Evolutionary conservation across 2,113 vertebrate genomes (phyloP).

Genomic region (Solea senegalensis): DNA sequence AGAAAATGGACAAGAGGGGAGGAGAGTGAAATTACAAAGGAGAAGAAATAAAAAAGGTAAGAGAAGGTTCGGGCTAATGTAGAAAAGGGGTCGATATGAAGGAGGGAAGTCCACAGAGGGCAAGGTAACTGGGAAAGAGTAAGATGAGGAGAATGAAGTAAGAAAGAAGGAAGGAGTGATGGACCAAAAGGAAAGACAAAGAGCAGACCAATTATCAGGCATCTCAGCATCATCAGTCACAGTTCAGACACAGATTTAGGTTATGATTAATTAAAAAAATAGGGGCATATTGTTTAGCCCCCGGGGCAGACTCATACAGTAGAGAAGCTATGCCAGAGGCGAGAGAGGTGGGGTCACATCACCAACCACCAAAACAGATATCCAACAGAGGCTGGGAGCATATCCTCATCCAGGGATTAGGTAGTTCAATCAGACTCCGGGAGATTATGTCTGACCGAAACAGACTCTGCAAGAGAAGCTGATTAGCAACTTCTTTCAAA

Average conservation of each 20-base stretch:
- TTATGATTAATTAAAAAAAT: conserved; percentile 76
- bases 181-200: background rate
- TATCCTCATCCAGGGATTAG: conserved; percentile 77
- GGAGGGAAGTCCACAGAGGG: too few species aligned
- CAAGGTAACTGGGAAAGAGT: too few species aligned
- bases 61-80: too few species aligned
- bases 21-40: too few species aligned
- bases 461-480: conserved; percentile 59
- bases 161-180: too few species aligned
- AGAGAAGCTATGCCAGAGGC: conserved; percentile 75
- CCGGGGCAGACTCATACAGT: conserved; percentile 83
- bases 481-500: conserved; percentile 73
- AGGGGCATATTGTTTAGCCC: conserved; percentile 81
- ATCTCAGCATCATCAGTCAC: conserved; percentile 12
- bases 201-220: background rate
- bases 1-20: too few species aligned
- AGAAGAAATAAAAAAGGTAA: too few species aligned
- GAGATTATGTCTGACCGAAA: conserved; percentile 80
- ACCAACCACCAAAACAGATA: conserved; percentile 48
- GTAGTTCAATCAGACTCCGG: conserved; percentile 74
- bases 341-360: conserved; percentile 59
- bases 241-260: conserved; percentile 36
- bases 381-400: conserved; percentile 37
- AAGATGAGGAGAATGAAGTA: too few species aligned
- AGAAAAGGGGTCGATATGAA: too few species aligned